phyloP scores from a whole-genome alignment of 2,113 vertebrate species.

The Pluvialis apricaria region DNA sequence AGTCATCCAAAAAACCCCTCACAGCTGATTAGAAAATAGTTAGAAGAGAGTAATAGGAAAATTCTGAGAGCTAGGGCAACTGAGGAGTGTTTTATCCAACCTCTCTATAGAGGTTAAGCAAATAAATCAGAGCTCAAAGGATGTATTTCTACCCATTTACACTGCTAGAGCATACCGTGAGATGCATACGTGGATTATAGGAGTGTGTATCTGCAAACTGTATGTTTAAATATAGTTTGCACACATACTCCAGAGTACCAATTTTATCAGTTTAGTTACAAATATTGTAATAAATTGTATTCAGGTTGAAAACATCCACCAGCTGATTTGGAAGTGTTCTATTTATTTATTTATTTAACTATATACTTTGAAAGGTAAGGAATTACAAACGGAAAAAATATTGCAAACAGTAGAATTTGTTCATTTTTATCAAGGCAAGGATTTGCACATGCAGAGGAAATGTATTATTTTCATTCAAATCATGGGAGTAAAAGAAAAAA shows the following conservation, averaged over 20 bases:
- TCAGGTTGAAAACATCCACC: not conserved
- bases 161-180: no score
- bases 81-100: not conserved
- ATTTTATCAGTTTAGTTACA: not conserved
- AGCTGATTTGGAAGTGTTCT: not conserved
- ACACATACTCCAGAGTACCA: not conserved
- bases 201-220: not conserved
- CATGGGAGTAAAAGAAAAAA: not conserved
- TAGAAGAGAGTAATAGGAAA: not conserved
- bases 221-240: not conserved
- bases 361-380: not conserved
- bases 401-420: not conserved
- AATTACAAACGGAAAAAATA: not conserved
- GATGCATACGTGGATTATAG: not conserved
- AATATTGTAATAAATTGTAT: not conserved
- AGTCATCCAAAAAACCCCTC: not conserved
- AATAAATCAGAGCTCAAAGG: not conserved
- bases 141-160: not conserved
- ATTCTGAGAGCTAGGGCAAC: not conserved
- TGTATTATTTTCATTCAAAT: not conserved
- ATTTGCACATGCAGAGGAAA: not conserved
- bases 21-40: not conserved
- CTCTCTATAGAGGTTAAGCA: not conserved
- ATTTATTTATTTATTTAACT: not conserved
- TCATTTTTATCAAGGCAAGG: not conserved